These are phyloP conservation scores for Spinibarbus caldwelli DNA, from an alignment of 2,797 vertebrate genomes.

Conservation along the genomic window DNA sequence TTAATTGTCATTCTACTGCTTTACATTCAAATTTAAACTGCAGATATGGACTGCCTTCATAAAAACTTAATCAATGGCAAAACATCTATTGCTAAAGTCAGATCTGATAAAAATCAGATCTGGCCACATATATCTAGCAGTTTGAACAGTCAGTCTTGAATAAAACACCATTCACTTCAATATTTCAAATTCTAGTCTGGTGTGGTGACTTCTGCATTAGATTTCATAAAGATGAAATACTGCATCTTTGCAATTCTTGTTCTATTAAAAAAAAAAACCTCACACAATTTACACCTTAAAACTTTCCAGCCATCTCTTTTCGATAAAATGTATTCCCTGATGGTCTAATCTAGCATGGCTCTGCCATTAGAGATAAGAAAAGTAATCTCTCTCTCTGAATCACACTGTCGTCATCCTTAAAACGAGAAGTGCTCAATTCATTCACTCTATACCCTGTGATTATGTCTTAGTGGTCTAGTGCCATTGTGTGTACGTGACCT, in stretches of 20 bases:
- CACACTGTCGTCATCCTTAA: constrained; percentile 31
- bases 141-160: not conserved
- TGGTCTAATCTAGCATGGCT: constrained; percentile 24
- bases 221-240: constrained; percentile 26
- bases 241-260: constrained; percentile 20
- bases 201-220: not conserved
- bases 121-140: not conserved
- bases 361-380: constrained; percentile 46
- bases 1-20: not conserved
- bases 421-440: constrained; percentile 5
- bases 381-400: constrained; percentile 46
- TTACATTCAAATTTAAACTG: not conserved
- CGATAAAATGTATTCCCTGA: constrained; percentile 27
- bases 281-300: constrained; percentile 17
- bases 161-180: not conserved
- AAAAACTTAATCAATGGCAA: not conserved
- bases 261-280: not conserved
- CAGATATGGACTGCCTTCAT: not conserved
- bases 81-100: not conserved
- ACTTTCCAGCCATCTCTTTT: constrained; percentile 7
- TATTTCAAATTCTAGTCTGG: not conserved
- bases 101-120: not conserved
- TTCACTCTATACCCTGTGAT: constrained; percentile 16
- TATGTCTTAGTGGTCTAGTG: constrained; percentile 15
- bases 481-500: constrained; percentile 43